These are phyloP conservation scores for Trachythela sp. DNA, from an alignment of 64 coral and sea anemone genomes.

Conservation along the genomic window DNA sequence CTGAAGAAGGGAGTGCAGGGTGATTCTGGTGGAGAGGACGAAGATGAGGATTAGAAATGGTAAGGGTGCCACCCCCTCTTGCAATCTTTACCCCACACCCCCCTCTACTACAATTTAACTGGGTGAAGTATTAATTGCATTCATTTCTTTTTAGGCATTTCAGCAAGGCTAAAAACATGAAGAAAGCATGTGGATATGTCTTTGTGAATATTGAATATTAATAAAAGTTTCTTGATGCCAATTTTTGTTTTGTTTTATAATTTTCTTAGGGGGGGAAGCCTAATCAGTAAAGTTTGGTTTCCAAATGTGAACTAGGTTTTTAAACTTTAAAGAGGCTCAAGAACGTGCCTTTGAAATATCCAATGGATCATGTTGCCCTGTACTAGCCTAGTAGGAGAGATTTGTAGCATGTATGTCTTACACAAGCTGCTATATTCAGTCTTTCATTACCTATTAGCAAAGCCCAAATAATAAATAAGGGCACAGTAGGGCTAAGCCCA, in stretches of 20 bases:
- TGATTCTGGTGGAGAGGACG: constrained; percentile 77
- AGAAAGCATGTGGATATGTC: not conserved
- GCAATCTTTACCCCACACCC: not conserved
- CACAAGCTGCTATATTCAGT: too few species aligned
- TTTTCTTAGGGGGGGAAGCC: not conserved
- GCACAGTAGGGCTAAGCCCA: too few species aligned
- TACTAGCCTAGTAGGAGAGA: too few species aligned
- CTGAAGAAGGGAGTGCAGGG: constrained; percentile 65
- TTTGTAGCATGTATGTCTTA: too few species aligned
- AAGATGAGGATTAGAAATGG: constrained; percentile 98
- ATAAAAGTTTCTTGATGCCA: not conserved
- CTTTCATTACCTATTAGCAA: too few species aligned
- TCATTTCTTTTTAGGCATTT: not conserved
- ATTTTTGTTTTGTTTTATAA: not conserved
- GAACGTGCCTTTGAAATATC: too few species aligned
- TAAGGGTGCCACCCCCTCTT: too few species aligned
- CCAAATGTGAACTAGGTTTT: too few species aligned
- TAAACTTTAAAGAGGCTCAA: too few species aligned
- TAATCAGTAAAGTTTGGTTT: too few species aligned
- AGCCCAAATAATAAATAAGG: too few species aligned
- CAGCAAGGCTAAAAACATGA: not conserved
- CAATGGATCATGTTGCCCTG: too few species aligned
- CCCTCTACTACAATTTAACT: not conserved
- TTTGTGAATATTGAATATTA: not conserved
- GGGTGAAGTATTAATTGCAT: not conserved